Base-by-base conservation (phyloP, 2,888 invertebrate genomes). In the Pollenia labialis region DNA sequence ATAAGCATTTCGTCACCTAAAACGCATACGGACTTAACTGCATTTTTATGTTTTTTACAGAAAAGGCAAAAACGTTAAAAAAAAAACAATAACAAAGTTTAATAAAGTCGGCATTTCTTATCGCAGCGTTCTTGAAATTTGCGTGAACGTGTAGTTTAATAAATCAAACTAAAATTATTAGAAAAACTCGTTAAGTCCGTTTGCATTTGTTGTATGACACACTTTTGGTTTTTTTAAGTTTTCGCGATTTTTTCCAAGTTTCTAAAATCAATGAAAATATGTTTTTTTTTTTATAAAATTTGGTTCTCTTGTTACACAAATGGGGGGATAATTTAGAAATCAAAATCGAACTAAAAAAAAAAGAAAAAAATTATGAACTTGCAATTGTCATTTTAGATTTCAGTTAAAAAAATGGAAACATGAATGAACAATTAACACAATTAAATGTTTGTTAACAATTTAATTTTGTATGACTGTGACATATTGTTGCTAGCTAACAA, bases 361-460 rank as follows among this genome's bases (percentile, higher is more conserved):
- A 23, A 23, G 18, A 23, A 23, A 23, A 42, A 69, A 69, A 69
- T 11, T 18, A 52, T 54, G 32, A 40, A 69, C n/a, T 54, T 52
- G 14, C 42, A 40, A 40, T 52, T 52, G 32, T 52, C 40, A 69
- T 68, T 32, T 14, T 9, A 68, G 68, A 68, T 50, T 68, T 50
- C 32, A 10, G 48, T 50, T 18, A 58, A 23, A 23, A 71, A 54
- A 18, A 64, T 54, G 32, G 32, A 68, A 40, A 56, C 66, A 46
- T 62, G 62, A 68, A 77, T 58, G 68, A 77, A 58, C 50, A 52
- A 79, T 44, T 71, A 80, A 52, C 16, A 54, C 14, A 64, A 54
- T 54, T n/a, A 64, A 81, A 32, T 42, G 32, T 44, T 62, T 46
- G 32, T 56, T 16, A 44, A 42, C 18, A 44, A 79, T 60, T 69